phyloP scores from a whole-genome alignment of 2,888 invertebrate genomes.

The Agriotes lineatus region DNA sequence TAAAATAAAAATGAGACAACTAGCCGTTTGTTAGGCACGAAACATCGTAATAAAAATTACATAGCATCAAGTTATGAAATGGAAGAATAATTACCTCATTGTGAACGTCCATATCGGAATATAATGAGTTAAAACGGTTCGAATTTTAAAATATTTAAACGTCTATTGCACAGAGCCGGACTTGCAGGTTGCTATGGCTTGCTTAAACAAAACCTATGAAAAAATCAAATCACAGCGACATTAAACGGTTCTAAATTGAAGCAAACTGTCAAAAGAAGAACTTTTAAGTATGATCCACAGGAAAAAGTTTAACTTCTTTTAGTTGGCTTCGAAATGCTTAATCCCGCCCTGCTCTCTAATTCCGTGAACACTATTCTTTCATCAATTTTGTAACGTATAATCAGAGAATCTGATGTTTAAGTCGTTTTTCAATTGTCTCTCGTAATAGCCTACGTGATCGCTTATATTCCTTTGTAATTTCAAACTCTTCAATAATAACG shows the following conservation, averaged over 20 bases:
- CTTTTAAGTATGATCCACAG: background rate
- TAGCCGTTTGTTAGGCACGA: constrained; percentile 26
- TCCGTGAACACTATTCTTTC: constrained; percentile 31
- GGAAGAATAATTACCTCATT: constrained; percentile 31
- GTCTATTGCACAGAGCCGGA: constrained; percentile 17
- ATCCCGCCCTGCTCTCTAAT: constrained; percentile 13
- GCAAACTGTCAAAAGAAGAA: too few species aligned
- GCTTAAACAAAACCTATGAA: too few species aligned
- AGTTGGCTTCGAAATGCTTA: too few species aligned
- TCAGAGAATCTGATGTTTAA: constrained; percentile 40
- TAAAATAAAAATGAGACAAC: constrained; percentile 32
- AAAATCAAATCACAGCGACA: too few species aligned
- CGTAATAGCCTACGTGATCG: constrained; percentile 47
- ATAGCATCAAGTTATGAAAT: constrained; percentile 32
- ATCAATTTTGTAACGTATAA: constrained; percentile 42
- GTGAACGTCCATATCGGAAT: constrained; percentile 26
- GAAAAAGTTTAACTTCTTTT: too few species aligned
- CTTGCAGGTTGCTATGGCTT: background rate
- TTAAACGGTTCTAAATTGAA: too few species aligned
- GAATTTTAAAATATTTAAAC: constrained; percentile 35
- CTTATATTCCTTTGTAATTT: constrained; percentile 40
- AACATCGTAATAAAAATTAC: constrained; percentile 31
- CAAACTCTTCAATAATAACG: constrained; percentile 32
- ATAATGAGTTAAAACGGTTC: constrained; percentile 32
- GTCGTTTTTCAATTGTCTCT: constrained; percentile 45